Conservation (phyloP, 2,797 vertebrate genomes). For the Sciurus vulgaris region DNA sequence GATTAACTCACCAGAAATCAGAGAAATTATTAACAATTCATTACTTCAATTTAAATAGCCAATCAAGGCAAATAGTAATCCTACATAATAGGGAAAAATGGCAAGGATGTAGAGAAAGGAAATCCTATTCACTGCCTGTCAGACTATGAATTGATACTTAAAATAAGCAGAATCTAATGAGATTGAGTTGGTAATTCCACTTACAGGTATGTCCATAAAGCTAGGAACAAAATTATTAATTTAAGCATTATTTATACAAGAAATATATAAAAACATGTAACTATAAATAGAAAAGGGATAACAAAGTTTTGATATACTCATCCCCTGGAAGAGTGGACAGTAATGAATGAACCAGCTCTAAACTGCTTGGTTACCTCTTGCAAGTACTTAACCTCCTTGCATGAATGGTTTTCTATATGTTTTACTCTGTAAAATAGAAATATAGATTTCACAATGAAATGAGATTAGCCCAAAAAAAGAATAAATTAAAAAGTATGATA, state of each 20-base stretch:
- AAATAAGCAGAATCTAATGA: background rate
- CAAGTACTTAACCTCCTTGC: background rate
- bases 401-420: background rate
- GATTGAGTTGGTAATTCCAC: background rate
- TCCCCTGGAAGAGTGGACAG: background rate
- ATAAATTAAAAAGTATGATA: background rate
- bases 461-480: background rate
- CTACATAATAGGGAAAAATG: background rate
- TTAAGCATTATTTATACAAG: constrained; percentile 40
- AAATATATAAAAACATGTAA: background rate
- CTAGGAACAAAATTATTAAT: background rate
- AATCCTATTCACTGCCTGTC: background rate
- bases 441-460: constrained; percentile 17
- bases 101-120: constrained; percentile 23
- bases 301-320: background rate
- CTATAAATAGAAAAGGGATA: background rate
- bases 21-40: background rate
- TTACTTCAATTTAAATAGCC: background rate
- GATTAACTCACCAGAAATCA: constrained; percentile 19
- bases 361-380: background rate
- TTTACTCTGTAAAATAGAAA: constrained; percentile 38
- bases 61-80: background rate
- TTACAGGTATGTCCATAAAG: background rate
- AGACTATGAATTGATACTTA: background rate
- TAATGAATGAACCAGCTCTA: background rate